Percentiles rank a stretch among this genome's conserved stretches.
Conservation (phyloP, 2,888 invertebrate species). For the Diachrysia chrysitis region DNA sequence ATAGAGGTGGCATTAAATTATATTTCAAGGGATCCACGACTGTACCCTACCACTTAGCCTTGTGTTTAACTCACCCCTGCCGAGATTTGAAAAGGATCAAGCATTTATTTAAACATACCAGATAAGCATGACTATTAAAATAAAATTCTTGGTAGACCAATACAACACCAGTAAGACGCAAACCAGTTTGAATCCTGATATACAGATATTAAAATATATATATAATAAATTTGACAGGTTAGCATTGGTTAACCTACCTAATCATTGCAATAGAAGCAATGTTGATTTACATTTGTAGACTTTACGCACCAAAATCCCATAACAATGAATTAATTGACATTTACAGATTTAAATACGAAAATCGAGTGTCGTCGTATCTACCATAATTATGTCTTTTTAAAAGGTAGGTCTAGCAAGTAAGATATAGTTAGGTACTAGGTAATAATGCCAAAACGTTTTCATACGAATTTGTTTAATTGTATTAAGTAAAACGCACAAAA, state of each 20-base stretch:
- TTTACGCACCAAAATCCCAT: no score
- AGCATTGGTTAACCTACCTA: conserved; percentile 3
- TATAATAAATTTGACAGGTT: conserved; percentile 9
- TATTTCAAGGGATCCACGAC: conserved; percentile 53
- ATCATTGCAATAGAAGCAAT: neutral
- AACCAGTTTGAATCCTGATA: conserved; percentile 22
- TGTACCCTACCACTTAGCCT: conserved; percentile 66
- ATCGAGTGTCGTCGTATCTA: neutral
- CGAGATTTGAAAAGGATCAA: conserved; percentile 80
- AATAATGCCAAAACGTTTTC: no score
- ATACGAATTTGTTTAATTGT: neutral
- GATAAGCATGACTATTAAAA: conserved; percentile 41
- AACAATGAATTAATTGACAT: neutral
- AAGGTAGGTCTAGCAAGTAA: no score
- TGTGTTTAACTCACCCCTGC: conserved; percentile 79
- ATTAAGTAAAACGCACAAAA: neutral
- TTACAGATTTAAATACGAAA: neutral
- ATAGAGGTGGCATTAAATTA: conserved; percentile 55
- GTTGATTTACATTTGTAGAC: no score
- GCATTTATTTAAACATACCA: conserved; percentile 57
- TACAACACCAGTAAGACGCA: conserved; percentile 24
- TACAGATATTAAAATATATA: no score
- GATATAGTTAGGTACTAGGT: no score
- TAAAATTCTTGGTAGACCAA: conserved; percentile 37
- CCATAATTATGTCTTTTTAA: no score